A percentile compares a stretch with the other conserved stretches of the same genome.
phyloP scores from a whole-genome alignment of 2,797 vertebrate species.

The Galago senegalensis region DNA sequence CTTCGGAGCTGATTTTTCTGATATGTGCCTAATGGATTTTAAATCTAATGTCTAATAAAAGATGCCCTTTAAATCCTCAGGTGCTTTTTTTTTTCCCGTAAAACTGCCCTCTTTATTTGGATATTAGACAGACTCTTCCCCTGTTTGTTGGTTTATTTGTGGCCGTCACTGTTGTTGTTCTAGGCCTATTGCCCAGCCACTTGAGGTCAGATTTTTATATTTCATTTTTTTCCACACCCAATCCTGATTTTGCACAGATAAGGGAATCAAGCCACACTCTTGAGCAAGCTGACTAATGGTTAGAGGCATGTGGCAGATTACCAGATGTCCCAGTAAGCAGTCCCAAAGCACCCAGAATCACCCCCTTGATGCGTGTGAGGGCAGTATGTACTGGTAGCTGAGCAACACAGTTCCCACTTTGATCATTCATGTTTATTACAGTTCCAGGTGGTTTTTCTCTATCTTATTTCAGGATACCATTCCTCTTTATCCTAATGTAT shows the following conservation, averaged over 20 bases:
- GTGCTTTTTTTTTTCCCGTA: not conserved
- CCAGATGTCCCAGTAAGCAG: constrained; percentile 59
- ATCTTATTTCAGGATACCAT: constrained; percentile 55
- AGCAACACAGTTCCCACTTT: constrained; percentile 30
- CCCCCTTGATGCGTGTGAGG: not conserved
- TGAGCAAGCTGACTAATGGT: not conserved
- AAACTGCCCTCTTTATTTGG: not conserved
- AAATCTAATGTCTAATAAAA: constrained; percentile 28
- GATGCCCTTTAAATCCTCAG: constrained; percentile 22
- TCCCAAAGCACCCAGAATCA: not conserved
- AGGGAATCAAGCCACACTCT: not conserved
- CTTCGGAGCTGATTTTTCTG: not conserved
- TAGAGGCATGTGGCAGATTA: not conserved
- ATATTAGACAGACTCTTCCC: not conserved
- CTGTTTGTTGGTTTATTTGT: not conserved
- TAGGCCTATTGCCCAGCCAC: not conserved
- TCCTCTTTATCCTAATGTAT: not conserved
- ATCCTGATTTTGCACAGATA: constrained; percentile 12
- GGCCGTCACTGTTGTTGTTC: not conserved
- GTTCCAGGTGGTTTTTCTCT: not conserved
- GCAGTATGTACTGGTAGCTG: not conserved
- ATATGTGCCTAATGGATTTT: not conserved
- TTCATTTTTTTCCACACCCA: constrained; percentile 38
- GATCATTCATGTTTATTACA: not conserved
- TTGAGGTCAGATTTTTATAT: constrained; percentile 59